Evolutionary conservation across 1,140 invertebrate species (phyloP).

Genomic region (Meloidogyne exigua): DNA sequence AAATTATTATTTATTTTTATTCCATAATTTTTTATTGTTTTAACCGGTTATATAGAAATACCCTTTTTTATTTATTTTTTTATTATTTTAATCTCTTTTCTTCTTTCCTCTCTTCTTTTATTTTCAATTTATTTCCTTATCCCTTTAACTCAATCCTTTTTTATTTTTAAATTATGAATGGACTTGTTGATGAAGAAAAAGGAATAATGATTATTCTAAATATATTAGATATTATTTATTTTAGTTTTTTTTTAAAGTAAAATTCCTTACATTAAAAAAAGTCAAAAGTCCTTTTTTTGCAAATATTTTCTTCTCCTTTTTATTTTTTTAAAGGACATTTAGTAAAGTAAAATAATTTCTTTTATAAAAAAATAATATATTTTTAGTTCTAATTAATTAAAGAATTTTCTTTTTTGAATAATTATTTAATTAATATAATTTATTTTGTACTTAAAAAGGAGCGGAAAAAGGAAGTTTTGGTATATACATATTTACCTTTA

Average conservation of each 20-base stretch:
- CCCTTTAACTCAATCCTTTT: conserved; percentile 4
- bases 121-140: background rate
- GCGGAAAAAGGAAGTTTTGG: background rate
- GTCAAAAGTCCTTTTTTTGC: background rate
- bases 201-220: too few relatives aligned
- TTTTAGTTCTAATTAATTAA: too few relatives aligned
- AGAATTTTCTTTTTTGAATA: too few relatives aligned
- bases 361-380: too few relatives aligned
- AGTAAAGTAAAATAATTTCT: too few relatives aligned
- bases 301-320: background rate
- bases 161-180: background rate
- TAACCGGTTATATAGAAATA: background rate
- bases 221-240: too few relatives aligned
- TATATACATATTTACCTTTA: background rate
- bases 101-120: background rate
- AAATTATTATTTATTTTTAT: background rate
- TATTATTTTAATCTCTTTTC: background rate
- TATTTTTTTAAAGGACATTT: too few relatives aligned
- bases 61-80: background rate
- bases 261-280: background rate
- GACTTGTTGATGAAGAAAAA: conserved; percentile 4
- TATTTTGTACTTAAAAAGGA: background rate
- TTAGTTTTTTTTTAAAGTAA: background rate
- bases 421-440: too few relatives aligned
- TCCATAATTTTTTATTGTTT: background rate